Base-by-base conservation (phyloP, 2,797 vertebrate species). In the Acomys russatus region DNA sequence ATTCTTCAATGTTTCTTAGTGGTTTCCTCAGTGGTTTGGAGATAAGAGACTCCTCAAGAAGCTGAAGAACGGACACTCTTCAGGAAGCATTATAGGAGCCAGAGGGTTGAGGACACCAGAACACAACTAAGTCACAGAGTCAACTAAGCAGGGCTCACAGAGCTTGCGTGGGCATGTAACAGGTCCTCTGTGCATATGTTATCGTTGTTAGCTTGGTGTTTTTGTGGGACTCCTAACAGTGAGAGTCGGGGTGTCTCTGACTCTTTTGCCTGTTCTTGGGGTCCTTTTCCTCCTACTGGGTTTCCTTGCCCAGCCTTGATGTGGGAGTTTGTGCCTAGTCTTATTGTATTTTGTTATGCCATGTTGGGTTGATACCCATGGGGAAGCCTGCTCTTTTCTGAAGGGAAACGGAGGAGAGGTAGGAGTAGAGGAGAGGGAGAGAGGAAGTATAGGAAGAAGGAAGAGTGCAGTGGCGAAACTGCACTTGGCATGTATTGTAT, bases 41-140 rank as follows among this genome's bases (percentile, higher is more conserved):
- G 64, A 83, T 94, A 20, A 82, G 5, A 38, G 82, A 33, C 23
- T 63, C n/a, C 73, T 92, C 35, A 66, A 95, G 78, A 93, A 93
- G 22, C 18, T 82, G 25, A n/a, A 84, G 25, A 66, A 20, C 9
- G 68, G 28, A 51, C n/a, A 82, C 33, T 59, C 33, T 68, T 93
- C 59, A 76, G 73, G 73, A 38, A 38, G 11, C 44, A 49, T 49
- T 76, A 11, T 76, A 49, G 25, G 73, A 76, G 38, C 73, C 9
- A 12, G 73, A 76, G 73, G 35, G 73, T 23, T 23, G 25, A 28
- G 71, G 22, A 74, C 10, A 28, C 73, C 12, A 76, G 44, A 9
- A 49, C 74, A 49, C 38, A 49, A 23, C 44, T 17, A 44, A 44
- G 44, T 74, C 74, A 76, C 74, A 76, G 25, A 76, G 15, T 44